Conservation (phyloP, 2,888 invertebrate genomes). For the Ophonus ardosiacus region DNA sequence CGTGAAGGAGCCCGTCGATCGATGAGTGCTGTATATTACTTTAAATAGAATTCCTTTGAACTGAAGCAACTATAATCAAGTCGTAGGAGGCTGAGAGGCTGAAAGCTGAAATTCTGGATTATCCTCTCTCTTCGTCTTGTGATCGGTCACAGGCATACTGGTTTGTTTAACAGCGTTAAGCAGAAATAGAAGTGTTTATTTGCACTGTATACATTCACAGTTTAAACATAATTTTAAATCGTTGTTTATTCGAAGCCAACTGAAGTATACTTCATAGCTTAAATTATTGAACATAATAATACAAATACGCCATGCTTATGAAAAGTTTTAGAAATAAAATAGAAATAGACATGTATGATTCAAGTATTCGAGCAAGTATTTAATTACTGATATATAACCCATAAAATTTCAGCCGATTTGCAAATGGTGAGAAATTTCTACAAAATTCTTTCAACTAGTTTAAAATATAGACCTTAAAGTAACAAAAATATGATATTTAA, state of each 20-base stretch:
- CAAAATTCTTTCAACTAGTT: too few relatives aligned
- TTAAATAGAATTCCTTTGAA: constrained; percentile 57
- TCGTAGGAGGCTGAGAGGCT: not conserved
- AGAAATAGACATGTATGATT: too few relatives aligned
- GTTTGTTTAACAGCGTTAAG: constrained; percentile 13
- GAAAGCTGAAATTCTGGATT: not conserved
- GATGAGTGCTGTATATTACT: constrained; percentile 48
- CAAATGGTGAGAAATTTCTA: too few relatives aligned
- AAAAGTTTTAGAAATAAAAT: too few relatives aligned
- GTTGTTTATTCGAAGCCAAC: constrained; percentile 6
- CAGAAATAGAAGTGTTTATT: constrained; percentile 47
- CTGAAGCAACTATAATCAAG: constrained; percentile 9
- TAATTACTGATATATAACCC: too few relatives aligned
- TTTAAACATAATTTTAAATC: constrained; percentile 22
- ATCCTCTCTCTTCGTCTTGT: not conserved
- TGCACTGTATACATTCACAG: constrained; percentile 33
- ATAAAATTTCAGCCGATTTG: too few relatives aligned
- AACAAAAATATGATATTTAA: too few relatives aligned
- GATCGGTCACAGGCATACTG: constrained; percentile 4
- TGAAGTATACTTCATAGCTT: not conserved
- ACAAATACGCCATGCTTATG: too few relatives aligned
- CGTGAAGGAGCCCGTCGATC: constrained; percentile 1
- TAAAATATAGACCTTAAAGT: too few relatives aligned
- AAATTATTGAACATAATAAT: constrained; percentile 5
- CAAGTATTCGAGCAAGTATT: too few relatives aligned